Evolutionary conservation across 2,113 vertebrate species (phyloP).

Genomic region (Cyrtonyx montezumae): DNA sequence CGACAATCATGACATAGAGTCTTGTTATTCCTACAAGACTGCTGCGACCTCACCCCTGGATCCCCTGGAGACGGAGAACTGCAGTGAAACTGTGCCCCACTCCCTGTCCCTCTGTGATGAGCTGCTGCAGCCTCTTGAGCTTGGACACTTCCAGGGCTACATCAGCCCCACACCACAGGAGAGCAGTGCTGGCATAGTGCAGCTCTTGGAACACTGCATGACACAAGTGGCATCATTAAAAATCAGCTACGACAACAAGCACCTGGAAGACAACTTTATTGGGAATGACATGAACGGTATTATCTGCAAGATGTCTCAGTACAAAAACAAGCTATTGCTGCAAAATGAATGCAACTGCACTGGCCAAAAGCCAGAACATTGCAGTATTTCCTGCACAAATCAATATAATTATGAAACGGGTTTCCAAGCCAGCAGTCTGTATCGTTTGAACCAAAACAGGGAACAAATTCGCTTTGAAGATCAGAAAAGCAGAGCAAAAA

Average conservation of each 20-base stretch:
- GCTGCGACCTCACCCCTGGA: slow-evolving; percentile 66
- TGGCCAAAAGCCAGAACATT: not conserved
- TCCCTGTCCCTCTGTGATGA: slow-evolving; percentile 45
- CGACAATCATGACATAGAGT: slow-evolving; percentile 70
- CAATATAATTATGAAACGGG: not conserved
- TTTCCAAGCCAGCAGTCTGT: not conserved
- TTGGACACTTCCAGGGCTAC: slow-evolving; percentile 40
- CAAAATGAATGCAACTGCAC: slow-evolving; percentile 45
- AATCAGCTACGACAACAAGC: slow-evolving; percentile 60
- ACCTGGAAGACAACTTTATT: not conserved
- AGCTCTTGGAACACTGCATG: slow-evolving; percentile 74
- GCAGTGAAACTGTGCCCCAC: not conserved
- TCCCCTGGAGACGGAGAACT: slow-evolving; percentile 42
- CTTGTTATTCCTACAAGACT: slow-evolving; percentile 76
- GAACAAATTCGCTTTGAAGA: slow-evolving; percentile 37
- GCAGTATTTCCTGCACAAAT: not conserved
- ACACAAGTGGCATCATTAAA: slow-evolving; percentile 78
- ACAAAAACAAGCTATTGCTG: slow-evolving; percentile 32
- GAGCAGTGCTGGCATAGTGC: slow-evolving; percentile 62
- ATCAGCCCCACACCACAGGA: slow-evolving; percentile 51
- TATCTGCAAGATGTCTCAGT: slow-evolving; percentile 6
- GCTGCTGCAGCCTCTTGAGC: not conserved
- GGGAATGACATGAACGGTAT: slow-evolving; percentile 46
- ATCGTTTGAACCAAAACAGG: slow-evolving; percentile 24
- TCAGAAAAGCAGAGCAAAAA: slow-evolving; percentile 6